phyloP scores from a whole-genome alignment of 1,140 invertebrate genomes.

The Notospermus geniculatus region DNA sequence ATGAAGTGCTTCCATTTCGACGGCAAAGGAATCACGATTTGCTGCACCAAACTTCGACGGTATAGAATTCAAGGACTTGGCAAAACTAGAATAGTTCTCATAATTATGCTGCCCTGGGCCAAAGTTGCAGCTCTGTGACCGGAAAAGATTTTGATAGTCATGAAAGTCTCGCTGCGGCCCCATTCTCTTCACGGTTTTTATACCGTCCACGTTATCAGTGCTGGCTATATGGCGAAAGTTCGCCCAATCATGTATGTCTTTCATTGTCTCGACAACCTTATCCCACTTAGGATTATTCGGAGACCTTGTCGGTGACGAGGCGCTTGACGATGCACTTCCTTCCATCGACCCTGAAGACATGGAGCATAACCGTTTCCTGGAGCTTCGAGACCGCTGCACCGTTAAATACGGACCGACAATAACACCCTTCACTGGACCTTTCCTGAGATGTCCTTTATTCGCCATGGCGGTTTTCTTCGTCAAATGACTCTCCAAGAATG shows the following conservation, averaged over 20 bases:
- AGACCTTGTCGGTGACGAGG: neutral
- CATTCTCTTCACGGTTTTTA: too few relatives aligned
- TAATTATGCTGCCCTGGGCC: too few relatives aligned
- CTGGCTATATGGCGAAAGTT: too few relatives aligned
- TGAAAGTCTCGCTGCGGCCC: neutral
- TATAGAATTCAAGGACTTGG: too few relatives aligned
- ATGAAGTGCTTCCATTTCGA: too few relatives aligned
- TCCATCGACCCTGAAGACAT: neutral
- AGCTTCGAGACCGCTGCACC: neutral
- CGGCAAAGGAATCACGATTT: too few relatives aligned
- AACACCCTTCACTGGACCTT: neutral
- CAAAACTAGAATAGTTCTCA: too few relatives aligned
- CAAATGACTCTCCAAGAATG: slow-evolving; percentile 5
- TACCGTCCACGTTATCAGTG: too few relatives aligned
- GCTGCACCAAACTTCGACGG: too few relatives aligned
- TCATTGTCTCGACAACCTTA: too few relatives aligned
- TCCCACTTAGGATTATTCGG: too few relatives aligned
- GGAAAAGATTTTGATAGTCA: slow-evolving; percentile 7
- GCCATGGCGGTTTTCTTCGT: neutral
- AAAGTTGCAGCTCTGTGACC: neutral
- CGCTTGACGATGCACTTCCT: slow-evolving; percentile 1
- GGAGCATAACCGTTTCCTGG: neutral
- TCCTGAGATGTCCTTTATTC: neutral
- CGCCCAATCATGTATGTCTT: too few relatives aligned
- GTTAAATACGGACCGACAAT: neutral